Conservation (phyloP, 2,888 invertebrate species). For the Dryadula phaetusa region DNA sequence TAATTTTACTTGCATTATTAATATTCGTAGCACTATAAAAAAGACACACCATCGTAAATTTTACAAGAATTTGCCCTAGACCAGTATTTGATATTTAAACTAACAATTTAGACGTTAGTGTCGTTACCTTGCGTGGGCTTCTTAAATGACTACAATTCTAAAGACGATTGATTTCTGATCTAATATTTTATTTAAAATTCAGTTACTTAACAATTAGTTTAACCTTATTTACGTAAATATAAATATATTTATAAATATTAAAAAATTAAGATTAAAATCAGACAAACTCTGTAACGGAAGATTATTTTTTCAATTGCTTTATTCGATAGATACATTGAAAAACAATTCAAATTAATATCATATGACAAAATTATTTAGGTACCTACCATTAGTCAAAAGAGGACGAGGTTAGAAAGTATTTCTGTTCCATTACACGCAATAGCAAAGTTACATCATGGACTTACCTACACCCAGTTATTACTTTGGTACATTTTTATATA, state of each 20-base stretch:
- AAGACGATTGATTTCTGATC: not conserved
- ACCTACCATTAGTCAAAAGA: slow-evolving; percentile 51
- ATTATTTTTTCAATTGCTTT: not conserved
- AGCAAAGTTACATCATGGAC: slow-evolving; percentile 59
- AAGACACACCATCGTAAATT: not conserved
- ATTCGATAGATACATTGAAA: not conserved
- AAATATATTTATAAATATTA: too few relatives aligned
- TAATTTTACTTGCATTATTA: not conserved
- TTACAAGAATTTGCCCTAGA: not conserved
- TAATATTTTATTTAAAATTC: not conserved
- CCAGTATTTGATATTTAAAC: slow-evolving; percentile 15
- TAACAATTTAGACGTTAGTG: slow-evolving; percentile 22
- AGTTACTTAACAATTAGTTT: not conserved
- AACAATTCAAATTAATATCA: not conserved
- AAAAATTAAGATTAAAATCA: too few relatives aligned
- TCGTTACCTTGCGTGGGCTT: slow-evolving; percentile 27
- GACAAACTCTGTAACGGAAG: too few relatives aligned
- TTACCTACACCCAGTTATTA: slow-evolving; percentile 59
- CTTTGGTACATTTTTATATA: slow-evolving; percentile 50
- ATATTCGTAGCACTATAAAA: not conserved
- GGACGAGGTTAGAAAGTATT: slow-evolving; percentile 73
- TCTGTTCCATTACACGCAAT: slow-evolving; percentile 63
- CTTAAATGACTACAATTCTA: slow-evolving; percentile 5
- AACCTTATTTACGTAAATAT: too few relatives aligned
- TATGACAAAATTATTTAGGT: not conserved